Percentiles rank a stretch among this genome's conserved stretches.
phyloP scores from a whole-genome alignment of 2,888 invertebrate species.

The Morpho helenor region DNA sequence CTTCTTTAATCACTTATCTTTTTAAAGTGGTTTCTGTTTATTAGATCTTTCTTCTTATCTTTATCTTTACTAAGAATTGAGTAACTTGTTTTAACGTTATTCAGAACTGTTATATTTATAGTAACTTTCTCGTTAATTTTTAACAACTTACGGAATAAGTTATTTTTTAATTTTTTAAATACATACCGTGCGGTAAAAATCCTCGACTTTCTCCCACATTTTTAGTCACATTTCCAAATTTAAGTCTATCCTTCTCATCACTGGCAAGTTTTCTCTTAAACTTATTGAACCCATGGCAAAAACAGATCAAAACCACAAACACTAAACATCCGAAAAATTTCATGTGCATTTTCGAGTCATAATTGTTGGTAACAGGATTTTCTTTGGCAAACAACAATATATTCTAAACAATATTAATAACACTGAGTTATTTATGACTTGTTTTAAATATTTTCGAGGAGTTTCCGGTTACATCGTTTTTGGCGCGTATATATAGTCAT shows the following conservation, averaged over 20 bases:
- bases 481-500: slow-evolving; percentile 50
- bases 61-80: too few relatives aligned
- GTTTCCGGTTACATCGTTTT: background rate
- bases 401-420: slow-evolving; percentile 13
- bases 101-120: background rate
- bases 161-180: background rate
- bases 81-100: too few relatives aligned
- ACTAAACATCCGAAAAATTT: slow-evolving; percentile 34
- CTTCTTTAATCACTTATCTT: too few relatives aligned
- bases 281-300: slow-evolving; percentile 31
- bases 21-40: too few relatives aligned
- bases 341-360: slow-evolving; percentile 64
- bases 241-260: slow-evolving; percentile 28
- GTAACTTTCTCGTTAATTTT: background rate
- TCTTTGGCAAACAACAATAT: slow-evolving; percentile 37
- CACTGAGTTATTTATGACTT: too few relatives aligned
- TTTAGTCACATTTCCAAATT: slow-evolving; percentile 26
- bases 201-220: slow-evolving; percentile 36
- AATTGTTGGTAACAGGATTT: slow-evolving; percentile 40
- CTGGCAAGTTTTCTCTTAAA: slow-evolving; percentile 38
- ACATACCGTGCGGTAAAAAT: slow-evolving; percentile 48
- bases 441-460: too few relatives aligned
- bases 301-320: slow-evolving; percentile 30
- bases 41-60: too few relatives aligned
- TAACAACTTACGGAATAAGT: background rate